These are phyloP conservation scores for Drosophila tripunctata DNA, from an alignment of 2,888 invertebrate genomes.

Conservation along the genomic window DNA sequence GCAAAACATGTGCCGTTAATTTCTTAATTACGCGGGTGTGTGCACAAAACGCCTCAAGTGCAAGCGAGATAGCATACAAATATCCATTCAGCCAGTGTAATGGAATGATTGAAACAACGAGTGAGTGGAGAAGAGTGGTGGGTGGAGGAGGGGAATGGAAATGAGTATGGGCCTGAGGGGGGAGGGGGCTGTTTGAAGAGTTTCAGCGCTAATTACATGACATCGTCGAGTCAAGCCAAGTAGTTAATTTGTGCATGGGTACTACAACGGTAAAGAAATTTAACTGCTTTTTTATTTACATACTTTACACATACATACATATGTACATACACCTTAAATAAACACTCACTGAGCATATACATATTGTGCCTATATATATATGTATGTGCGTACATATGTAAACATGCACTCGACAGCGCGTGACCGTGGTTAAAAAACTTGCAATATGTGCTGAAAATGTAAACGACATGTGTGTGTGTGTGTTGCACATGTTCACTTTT, in stretches of 20 bases:
- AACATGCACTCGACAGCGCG: too few species aligned
- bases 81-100: conserved; percentile 47
- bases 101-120: conserved; percentile 18
- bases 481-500: not conserved
- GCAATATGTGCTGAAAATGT: too few species aligned
- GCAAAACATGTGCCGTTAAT: conserved; percentile 78
- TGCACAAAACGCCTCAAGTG: conserved; percentile 24
- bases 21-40: conserved; percentile 77
- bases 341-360: conserved; percentile 20
- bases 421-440: not conserved
- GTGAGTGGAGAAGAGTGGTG: conserved; percentile 1
- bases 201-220: conserved; percentile 55
- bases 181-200: conserved; percentile 25
- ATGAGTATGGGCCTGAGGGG: too few species aligned
- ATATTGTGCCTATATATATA: not conserved
- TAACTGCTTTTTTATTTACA: conserved; percentile 49
- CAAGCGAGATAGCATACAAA: conserved; percentile 21
- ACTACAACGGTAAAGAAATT: conserved; percentile 46
- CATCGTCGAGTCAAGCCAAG: conserved; percentile 71
- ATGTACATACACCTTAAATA: conserved; percentile 38
- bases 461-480: conserved; percentile 16
- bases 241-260: conserved; percentile 67
- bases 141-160: not conserved
- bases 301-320: too few species aligned
- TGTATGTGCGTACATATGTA: not conserved